Percentiles rank a stretch among this genome's conserved stretches.
Evolutionary conservation across 2,113 vertebrate genomes (phyloP).

Genomic region (Pterocles orientalis): DNA sequence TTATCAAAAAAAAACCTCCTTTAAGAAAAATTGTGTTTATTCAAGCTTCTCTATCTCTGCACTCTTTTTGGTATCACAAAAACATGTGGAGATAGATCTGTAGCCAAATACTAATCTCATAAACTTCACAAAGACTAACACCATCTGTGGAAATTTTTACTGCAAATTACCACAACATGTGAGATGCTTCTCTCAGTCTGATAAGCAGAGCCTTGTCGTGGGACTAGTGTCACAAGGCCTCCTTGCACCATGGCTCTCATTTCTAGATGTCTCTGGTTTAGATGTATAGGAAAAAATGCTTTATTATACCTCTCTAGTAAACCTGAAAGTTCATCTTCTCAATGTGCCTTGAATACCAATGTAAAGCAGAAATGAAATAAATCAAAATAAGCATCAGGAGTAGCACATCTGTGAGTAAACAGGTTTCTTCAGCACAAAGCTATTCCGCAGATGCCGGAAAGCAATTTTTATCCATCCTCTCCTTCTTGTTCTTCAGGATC

Average conservation of each 20-base stretch:
- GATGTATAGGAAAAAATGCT: background rate
- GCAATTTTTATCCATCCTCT: background rate
- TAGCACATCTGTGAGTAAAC: background rate
- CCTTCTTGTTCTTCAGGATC: background rate
- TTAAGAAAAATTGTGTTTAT: background rate
- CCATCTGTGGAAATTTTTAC: conserved; percentile 41
- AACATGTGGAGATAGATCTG: background rate
- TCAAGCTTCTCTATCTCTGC: background rate
- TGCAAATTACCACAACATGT: conserved; percentile 15
- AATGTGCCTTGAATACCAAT: background rate
- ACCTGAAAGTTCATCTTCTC: background rate
- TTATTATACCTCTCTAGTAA: background rate
- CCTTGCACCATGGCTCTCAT: background rate
- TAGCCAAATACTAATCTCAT: conserved; percentile 22
- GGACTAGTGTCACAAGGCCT: background rate
- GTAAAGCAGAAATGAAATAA: conserved; percentile 16
- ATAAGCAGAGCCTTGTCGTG: background rate
- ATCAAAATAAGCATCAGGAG: background rate
- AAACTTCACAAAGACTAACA: conserved; percentile 13
- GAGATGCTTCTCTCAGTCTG: background rate
- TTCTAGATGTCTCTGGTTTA: conserved; percentile 19
- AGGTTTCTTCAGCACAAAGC: background rate
- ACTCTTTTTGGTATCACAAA: background rate
- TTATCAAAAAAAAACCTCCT: background rate
- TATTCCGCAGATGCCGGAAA: background rate